A percentile compares a stretch with the other conserved stretches of the same genome.
These are phyloP conservation scores for Thalassoma bifasciatum DNA, from an alignment of 2,113 vertebrate genomes.

Conservation along the genomic window DNA sequence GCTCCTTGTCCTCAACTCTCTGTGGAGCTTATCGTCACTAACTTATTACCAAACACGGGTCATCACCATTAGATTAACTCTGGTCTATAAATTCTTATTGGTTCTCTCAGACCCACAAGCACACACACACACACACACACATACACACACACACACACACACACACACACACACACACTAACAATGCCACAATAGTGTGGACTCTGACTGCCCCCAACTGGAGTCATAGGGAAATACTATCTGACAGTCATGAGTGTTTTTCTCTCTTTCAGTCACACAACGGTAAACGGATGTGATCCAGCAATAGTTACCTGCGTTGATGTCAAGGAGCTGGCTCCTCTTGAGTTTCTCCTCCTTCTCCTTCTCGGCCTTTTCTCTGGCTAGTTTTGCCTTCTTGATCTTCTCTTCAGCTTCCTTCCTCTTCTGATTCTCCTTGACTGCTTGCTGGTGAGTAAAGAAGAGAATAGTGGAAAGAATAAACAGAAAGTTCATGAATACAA, in stretches of 20 bases:
- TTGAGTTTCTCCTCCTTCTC: slow-evolving; percentile 87
- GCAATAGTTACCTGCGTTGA: slow-evolving; percentile 82
- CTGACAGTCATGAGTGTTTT: neutral
- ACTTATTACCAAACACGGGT: slow-evolving; percentile 44
- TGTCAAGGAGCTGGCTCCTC: slow-evolving; percentile 84
- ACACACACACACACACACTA: slow-evolving; percentile 6
- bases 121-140: slow-evolving; percentile 2
- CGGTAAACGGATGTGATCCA: slow-evolving; percentile 20
- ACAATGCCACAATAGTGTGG: slow-evolving; percentile 60
- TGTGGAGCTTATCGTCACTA: slow-evolving; percentile 46
- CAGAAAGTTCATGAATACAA: neutral
- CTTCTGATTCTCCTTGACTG: slow-evolving; percentile 87
- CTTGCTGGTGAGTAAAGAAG: slow-evolving; percentile 81
- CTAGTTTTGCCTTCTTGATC: slow-evolving; percentile 84
- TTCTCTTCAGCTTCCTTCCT: slow-evolving; percentile 88
- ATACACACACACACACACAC: neutral
- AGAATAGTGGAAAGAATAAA: neutral
- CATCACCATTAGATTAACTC: slow-evolving; percentile 75
- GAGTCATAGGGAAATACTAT: slow-evolving; percentile 65
- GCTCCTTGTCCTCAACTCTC: slow-evolving; percentile 30
- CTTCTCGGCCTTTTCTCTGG: slow-evolving; percentile 88
- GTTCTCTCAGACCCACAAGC: neutral
- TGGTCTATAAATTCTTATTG: slow-evolving; percentile 55
- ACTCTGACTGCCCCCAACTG: slow-evolving; percentile 80
- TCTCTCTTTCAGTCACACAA: slow-evolving; percentile 17